These are phyloP conservation scores for Monoplex corrugatus DNA, from an alignment of 2,888 invertebrate species.

Conservation along the genomic window DNA sequence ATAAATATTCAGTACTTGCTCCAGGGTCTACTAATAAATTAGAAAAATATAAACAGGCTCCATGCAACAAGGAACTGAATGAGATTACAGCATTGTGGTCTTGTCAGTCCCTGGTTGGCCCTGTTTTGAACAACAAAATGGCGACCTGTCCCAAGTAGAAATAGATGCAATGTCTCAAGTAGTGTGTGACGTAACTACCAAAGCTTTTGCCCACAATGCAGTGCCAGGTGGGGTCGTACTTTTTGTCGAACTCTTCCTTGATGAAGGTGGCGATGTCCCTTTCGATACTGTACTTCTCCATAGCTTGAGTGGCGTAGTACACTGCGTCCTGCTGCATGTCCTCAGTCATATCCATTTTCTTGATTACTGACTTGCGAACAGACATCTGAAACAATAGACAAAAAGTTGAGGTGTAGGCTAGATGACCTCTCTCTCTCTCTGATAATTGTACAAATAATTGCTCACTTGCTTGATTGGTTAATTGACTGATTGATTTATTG, in stretches of 20 bases:
- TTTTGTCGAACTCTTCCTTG: conserved; percentile 99
- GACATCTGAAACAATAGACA: conserved; percentile 61
- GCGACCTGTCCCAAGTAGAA: conserved; percentile 99
- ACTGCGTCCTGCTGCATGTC: conserved; percentile 99
- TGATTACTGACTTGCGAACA: conserved; percentile 95
- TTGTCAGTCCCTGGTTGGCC: no score
- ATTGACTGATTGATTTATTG: no score
- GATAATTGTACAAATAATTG: no score
- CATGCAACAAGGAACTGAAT: no score
- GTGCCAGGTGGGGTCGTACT: conserved; percentile 99
- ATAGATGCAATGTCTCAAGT: conserved; percentile 99
- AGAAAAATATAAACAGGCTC: no score
- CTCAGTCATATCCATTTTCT: conserved; percentile 99
- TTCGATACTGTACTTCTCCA: conserved; percentile 99
- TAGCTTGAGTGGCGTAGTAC: conserved; percentile 99
- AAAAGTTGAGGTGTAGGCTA: no score
- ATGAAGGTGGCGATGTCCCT: conserved; percentile 99
- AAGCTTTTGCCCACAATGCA: conserved; percentile 99
- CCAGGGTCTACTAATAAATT: no score
- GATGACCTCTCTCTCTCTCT: no score
- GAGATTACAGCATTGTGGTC: no score
- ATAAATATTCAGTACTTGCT: no score
- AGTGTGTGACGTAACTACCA: conserved; percentile 88
- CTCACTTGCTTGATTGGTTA: no score
- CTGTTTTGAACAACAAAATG: conserved; percentile 98